These are phyloP conservation scores for Tricholauxania praeusta DNA, from an alignment of 2,888 invertebrate genomes.

Conservation along the genomic window DNA sequence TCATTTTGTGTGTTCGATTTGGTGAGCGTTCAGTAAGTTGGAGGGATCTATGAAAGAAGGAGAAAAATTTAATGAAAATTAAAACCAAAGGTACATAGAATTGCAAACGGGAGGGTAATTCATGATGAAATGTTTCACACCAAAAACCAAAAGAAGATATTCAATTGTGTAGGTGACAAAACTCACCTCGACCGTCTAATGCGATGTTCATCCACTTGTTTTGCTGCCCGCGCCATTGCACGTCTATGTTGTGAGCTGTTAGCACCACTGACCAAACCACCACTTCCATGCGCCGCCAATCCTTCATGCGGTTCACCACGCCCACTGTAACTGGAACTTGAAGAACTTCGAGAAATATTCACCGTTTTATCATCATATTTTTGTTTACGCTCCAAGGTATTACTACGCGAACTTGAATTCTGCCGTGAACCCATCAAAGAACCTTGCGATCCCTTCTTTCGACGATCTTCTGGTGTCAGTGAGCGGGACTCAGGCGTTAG, in stretches of 20 bases:
- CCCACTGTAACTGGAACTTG: slow-evolving; percentile 67
- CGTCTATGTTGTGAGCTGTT: slow-evolving; percentile 54
- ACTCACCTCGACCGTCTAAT: slow-evolving; percentile 66
- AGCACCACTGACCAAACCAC: slow-evolving; percentile 19
- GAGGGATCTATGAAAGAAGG: slow-evolving; percentile 69
- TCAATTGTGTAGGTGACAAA: background rate
- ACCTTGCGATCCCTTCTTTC: slow-evolving; percentile 60
- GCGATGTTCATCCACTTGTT: slow-evolving; percentile 64
- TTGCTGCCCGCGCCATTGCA: slow-evolving; percentile 56
- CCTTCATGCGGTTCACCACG: slow-evolving; percentile 54
- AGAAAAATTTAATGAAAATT: background rate
- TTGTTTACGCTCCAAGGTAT: slow-evolving; percentile 65
- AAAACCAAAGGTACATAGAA: background rate
- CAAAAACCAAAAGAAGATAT: background rate
- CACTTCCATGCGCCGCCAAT: slow-evolving; percentile 25
- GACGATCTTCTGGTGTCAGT: slow-evolving; percentile 66
- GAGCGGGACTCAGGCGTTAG: slow-evolving; percentile 67
- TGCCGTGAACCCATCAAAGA: slow-evolving; percentile 64
- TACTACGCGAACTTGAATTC: slow-evolving; percentile 65
- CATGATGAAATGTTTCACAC: background rate
- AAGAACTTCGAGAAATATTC: slow-evolving; percentile 66
- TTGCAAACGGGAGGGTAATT: no score
- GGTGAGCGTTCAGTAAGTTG: slow-evolving; percentile 75
- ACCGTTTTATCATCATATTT: slow-evolving; percentile 61
- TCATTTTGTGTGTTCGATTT: slow-evolving; percentile 66